Conservation (phyloP, 2,797 vertebrate genomes). For the Chelmon rostratus region DNA sequence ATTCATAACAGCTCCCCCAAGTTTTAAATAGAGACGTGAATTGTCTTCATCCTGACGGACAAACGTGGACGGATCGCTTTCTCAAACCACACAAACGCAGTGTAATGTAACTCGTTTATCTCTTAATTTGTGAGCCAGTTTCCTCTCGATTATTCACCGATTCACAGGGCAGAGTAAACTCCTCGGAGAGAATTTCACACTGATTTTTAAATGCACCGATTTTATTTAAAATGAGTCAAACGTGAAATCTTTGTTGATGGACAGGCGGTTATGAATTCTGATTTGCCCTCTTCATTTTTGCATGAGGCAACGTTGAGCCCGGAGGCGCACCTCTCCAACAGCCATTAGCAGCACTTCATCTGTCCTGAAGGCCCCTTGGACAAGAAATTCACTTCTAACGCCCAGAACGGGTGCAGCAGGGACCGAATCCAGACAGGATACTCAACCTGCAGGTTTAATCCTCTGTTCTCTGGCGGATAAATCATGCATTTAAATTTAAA, state of each 20-base stretch:
- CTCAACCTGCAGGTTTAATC: conserved; percentile 24
- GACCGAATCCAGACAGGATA: conserved; percentile 37
- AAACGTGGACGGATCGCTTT: conserved; percentile 59
- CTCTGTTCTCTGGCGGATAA: conserved; percentile 18
- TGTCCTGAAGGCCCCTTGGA: conserved; percentile 30
- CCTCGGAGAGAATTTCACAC: conserved; percentile 63
- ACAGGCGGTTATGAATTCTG: conserved; percentile 53
- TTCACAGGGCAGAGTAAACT: conserved; percentile 43
- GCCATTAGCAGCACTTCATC: conserved; percentile 40
- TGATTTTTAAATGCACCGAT: conserved; percentile 72
- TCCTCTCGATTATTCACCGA: conserved; percentile 62
- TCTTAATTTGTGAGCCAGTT: conserved; percentile 56
- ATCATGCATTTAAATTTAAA: conserved; percentile 15
- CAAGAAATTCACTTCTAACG: conserved; percentile 39
- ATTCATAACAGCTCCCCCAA: conserved; percentile 59
- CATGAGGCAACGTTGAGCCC: conserved; percentile 25
- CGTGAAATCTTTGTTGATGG: conserved; percentile 49
- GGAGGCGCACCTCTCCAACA: conserved; percentile 27
- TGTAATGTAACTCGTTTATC: conserved; percentile 59
- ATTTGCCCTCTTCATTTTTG: conserved; percentile 45
- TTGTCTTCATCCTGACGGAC: conserved; percentile 63
- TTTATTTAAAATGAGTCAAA: conserved; percentile 62
- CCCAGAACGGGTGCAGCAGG: conserved; percentile 16
- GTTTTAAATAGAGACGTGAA: conserved; percentile 62
- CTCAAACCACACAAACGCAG: conserved; percentile 50